Percentiles rank a stretch among this genome's conserved stretches.
Conservation (phyloP, 64 coral and sea anemone species). For the Pocillopora damicornis region DNA sequence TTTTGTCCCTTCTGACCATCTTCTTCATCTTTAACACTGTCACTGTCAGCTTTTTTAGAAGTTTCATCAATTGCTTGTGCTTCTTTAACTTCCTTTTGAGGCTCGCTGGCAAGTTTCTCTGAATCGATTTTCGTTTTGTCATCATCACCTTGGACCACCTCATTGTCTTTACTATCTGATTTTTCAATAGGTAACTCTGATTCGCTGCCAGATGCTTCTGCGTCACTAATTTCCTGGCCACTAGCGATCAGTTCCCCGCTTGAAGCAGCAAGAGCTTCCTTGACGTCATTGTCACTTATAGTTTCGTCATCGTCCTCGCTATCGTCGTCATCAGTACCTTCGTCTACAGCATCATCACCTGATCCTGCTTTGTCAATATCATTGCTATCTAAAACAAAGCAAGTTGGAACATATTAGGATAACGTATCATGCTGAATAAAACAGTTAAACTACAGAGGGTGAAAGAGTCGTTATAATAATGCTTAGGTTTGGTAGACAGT, state of each 20-base stretch:
- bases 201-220: slow-evolving; percentile 17
- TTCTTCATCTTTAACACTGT: background rate
- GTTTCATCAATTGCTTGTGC: too few relatives aligned
- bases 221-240: slow-evolving; percentile 7
- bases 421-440: too few relatives aligned
- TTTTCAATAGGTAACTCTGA: background rate
- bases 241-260: slow-evolving; percentile 18
- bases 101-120: slow-evolving; percentile 1
- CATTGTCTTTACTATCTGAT: background rate
- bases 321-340: background rate
- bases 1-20: background rate
- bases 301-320: slow-evolving; percentile 16
- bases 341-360: slow-evolving; percentile 4
- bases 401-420: background rate
- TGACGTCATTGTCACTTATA: slow-evolving; percentile 31
- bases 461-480: too few relatives aligned
- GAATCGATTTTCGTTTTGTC: background rate
- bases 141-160: background rate
- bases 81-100: background rate
- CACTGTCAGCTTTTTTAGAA: background rate
- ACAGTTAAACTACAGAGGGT: too few relatives aligned
- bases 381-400: background rate
- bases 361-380: background rate
- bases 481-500: too few relatives aligned
- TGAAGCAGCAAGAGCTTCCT: slow-evolving; percentile 34